These are phyloP conservation scores for Lamprologus sp. DNA, from an alignment of 2,113 vertebrate genomes.

Conservation along the genomic window DNA sequence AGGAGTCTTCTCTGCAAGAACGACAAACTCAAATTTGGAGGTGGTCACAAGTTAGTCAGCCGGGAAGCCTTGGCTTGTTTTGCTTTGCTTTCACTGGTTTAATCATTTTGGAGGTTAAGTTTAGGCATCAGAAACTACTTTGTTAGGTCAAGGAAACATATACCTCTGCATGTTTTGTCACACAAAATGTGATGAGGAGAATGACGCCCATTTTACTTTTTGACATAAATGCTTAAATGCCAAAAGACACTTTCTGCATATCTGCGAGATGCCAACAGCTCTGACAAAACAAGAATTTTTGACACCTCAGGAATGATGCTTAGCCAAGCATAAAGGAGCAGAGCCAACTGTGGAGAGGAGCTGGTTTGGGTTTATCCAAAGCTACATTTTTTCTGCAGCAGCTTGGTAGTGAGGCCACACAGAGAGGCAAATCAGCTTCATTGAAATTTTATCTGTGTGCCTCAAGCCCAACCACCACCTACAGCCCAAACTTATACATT, in stretches of 20 bases:
- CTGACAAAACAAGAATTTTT: not conserved
- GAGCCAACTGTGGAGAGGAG: not conserved
- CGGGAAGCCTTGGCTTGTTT: not conserved
- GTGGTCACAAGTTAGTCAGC: not conserved
- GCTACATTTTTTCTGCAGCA: not conserved
- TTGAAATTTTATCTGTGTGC: not conserved
- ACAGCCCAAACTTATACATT: not conserved
- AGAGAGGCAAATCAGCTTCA: not conserved
- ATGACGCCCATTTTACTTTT: not conserved
- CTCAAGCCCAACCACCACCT: not conserved
- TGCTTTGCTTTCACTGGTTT: not conserved
- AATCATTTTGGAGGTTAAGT: not conserved
- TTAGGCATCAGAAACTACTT: not conserved
- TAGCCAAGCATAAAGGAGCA: not conserved
- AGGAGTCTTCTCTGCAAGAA: not conserved
- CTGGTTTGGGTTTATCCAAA: not conserved
- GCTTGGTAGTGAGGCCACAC: not conserved
- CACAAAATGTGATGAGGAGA: not conserved
- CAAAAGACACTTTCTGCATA: not conserved
- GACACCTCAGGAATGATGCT: not conserved
- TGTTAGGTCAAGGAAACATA: not conserved
- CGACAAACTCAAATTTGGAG: not conserved
- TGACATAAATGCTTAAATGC: accelerated
- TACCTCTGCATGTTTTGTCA: not conserved
- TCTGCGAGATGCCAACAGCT: not conserved